phyloP scores from a whole-genome alignment of 2,888 invertebrate genomes.

The Cephus pygmeus region DNA sequence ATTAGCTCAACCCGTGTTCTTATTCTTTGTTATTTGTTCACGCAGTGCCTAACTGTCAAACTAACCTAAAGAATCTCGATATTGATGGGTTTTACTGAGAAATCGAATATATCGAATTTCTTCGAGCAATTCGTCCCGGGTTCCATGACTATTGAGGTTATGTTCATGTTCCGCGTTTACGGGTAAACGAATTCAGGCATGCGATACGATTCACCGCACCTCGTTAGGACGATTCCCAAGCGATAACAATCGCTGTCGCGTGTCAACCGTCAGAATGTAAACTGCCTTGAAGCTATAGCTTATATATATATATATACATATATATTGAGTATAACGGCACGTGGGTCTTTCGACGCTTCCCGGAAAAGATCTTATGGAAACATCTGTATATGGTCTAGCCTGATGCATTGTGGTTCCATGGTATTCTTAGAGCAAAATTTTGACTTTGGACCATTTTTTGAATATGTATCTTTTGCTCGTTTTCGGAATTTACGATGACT shows the following conservation, averaged over 20 bases:
- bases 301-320: background rate
- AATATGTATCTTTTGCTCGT: background rate
- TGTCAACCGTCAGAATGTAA: background rate
- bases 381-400: background rate
- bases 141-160: background rate
- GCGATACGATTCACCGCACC: background rate
- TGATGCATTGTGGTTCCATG: background rate
- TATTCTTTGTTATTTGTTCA: background rate
- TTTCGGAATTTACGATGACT: background rate
- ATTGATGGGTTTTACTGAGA: background rate
- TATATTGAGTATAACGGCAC: background rate
- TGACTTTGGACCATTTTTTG: background rate
- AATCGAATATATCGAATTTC: background rate
- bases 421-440: background rate
- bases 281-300: background rate
- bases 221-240: conserved; percentile 3
- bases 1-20: background rate
- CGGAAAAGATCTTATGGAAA: background rate
- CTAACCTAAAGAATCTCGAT: background rate
- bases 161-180: background rate
- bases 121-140: background rate
- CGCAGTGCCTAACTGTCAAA: background rate
- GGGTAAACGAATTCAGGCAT: background rate
- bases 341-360: background rate
- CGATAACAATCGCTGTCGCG: conserved; percentile 4